phyloP scores from a whole-genome alignment of 2,888 invertebrate genomes.

The Sympetrum striolatum region DNA sequence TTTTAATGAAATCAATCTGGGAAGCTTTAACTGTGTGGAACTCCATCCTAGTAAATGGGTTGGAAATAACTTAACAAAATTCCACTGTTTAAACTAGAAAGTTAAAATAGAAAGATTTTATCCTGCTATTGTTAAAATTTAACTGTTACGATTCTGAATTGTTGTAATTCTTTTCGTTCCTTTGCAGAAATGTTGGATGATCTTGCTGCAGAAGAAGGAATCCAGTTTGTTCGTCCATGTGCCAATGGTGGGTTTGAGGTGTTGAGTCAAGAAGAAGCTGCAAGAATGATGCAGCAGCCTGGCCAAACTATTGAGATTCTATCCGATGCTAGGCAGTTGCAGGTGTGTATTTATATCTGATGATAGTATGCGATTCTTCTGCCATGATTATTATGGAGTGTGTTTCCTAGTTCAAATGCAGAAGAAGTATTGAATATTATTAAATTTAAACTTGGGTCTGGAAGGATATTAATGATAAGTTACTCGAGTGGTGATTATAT shows the following conservation, averaged over 20 bases:
- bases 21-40: too few relatives aligned
- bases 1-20: too few relatives aligned
- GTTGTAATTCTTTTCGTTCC: not conserved
- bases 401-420: too few relatives aligned
- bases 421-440: too few relatives aligned
- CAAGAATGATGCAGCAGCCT: slow-evolving; percentile 58
- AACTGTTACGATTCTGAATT: too few relatives aligned
- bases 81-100: not conserved
- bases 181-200: slow-evolving; percentile 53
- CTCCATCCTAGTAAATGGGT: too few relatives aligned
- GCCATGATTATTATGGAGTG: too few relatives aligned
- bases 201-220: slow-evolving; percentile 57
- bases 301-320: slow-evolving; percentile 49
- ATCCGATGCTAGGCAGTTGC: slow-evolving; percentile 45
- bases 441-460: too few relatives aligned
- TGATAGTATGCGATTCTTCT: too few relatives aligned
- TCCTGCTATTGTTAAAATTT: too few relatives aligned
- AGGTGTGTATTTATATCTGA: slow-evolving; percentile 25
- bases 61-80: not conserved
- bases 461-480: too few relatives aligned
- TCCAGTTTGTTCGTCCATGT: slow-evolving; percentile 59
- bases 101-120: not conserved
- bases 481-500: too few relatives aligned
- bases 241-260: slow-evolving; percentile 60
- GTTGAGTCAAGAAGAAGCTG: slow-evolving; percentile 58